phyloP scores from a whole-genome alignment of 2,888 invertebrate species.

The Cheilosia scutellata region DNA sequence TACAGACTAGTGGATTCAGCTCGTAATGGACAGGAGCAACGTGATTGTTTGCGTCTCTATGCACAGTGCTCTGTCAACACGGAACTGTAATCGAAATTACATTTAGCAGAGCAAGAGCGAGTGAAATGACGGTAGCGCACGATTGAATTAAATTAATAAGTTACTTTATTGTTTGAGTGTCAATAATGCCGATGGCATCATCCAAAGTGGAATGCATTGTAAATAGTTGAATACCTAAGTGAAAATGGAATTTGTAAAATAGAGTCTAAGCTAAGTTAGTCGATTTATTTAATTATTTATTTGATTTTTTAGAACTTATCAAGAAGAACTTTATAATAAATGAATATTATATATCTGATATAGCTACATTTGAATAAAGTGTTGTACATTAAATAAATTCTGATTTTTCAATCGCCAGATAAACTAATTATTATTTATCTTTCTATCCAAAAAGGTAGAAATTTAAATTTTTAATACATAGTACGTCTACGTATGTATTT shows the following conservation, averaged over 20 bases:
- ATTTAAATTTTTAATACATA: too few species aligned
- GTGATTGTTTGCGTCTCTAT: constrained; percentile 89
- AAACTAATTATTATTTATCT: too few species aligned
- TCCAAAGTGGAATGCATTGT: constrained; percentile 6
- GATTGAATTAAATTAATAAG: neutral
- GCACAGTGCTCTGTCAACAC: constrained; percentile 89
- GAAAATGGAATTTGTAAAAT: constrained; percentile 28
- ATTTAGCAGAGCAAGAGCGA: neutral
- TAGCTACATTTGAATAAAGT: too few species aligned
- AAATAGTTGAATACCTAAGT: constrained; percentile 32
- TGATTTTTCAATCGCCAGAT: too few species aligned
- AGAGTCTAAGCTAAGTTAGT: constrained; percentile 10
- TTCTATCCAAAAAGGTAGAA: too few species aligned
- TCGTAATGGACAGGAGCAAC: constrained; percentile 92
- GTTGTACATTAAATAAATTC: constrained; percentile 40
- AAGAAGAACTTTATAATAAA: too few species aligned
- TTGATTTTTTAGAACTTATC: neutral
- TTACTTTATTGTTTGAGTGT: constrained; percentile 8
- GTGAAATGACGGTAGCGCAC: neutral
- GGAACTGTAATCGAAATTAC: constrained; percentile 82
- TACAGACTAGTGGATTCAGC: constrained; percentile 92
- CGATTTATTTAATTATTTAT: constrained; percentile 45
- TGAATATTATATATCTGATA: too few species aligned
- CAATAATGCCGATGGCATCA: neutral
- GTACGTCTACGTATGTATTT: too few species aligned